Percentiles rank a stretch among this genome's conserved stretches.
These are phyloP conservation scores for Oreohelix idahoensis DNA, from an alignment of 1,140 invertebrate genomes.

Conservation along the genomic window DNA sequence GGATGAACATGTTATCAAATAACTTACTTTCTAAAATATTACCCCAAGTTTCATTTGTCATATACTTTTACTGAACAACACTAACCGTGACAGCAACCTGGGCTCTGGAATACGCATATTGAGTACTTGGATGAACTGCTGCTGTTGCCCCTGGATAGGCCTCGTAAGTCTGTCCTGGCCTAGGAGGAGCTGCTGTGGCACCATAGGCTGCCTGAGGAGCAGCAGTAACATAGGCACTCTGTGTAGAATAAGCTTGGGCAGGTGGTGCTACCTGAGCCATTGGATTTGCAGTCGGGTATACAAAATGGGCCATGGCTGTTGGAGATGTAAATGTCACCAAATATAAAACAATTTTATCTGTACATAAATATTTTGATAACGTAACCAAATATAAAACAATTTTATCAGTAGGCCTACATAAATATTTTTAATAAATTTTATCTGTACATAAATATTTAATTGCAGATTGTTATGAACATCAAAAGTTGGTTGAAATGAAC, in stretches of 20 bases:
- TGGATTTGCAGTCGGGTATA: conserved; percentile 65
- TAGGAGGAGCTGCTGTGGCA: conserved; percentile 64
- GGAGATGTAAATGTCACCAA: neutral
- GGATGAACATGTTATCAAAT: no score
- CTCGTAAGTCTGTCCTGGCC: conserved; percentile 67
- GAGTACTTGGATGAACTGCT: conserved; percentile 61
- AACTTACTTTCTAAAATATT: no score
- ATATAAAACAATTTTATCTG: no score
- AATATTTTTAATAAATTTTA: no score
- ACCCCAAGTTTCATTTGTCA: no score
- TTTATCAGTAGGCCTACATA: no score
- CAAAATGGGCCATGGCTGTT: conserved; percentile 64
- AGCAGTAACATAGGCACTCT: conserved; percentile 82
- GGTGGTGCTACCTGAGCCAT: conserved; percentile 60
- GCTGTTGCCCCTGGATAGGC: conserved; percentile 66
- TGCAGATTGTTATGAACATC: no score
- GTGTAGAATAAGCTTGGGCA: conserved; percentile 79
- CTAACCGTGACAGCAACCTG: conserved; percentile 69
- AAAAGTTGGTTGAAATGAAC: no score
- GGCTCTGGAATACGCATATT: conserved; percentile 70
- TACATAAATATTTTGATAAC: no score
- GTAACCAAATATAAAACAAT: no score
- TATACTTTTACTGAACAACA: no score
- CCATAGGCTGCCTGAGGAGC: conserved; percentile 74
- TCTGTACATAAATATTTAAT: no score